A percentile compares a stretch with the other conserved stretches of the same genome.
These are phyloP conservation scores for Xanthorhoe designata DNA, from an alignment of 2,888 invertebrate species.

Conservation along the genomic window DNA sequence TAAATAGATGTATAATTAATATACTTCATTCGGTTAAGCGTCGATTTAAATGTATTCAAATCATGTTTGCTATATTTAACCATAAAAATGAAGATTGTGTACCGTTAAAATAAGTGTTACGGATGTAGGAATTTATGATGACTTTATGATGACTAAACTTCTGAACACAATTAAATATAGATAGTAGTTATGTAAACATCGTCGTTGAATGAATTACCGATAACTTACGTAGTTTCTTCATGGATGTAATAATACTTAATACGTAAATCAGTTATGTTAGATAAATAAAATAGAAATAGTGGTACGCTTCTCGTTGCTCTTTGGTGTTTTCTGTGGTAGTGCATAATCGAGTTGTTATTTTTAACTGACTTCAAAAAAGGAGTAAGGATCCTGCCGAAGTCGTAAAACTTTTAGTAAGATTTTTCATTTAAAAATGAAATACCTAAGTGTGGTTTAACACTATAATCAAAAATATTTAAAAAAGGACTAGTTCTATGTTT, in stretches of 20 bases:
- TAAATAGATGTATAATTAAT: slow-evolving; percentile 8
- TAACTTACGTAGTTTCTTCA: background rate
- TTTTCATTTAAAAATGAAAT: too few species aligned
- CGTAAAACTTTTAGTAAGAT: too few species aligned
- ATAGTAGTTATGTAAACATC: background rate
- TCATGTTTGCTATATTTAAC: slow-evolving; percentile 22
- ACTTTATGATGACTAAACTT: background rate
- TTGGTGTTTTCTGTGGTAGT: background rate
- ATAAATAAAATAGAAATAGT: slow-evolving; percentile 1
- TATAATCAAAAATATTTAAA: too few species aligned
- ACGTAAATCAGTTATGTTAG: background rate
- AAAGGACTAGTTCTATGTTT: too few species aligned
- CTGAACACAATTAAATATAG: background rate
- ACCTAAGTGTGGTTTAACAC: too few species aligned
- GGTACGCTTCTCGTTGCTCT: background rate
- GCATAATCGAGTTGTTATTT: too few species aligned
- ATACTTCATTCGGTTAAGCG: background rate
- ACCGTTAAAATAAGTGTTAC: background rate
- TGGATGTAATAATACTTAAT: background rate
- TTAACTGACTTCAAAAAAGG: too few species aligned
- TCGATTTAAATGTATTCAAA: slow-evolving; percentile 6
- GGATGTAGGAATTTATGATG: background rate
- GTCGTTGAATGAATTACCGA: background rate
- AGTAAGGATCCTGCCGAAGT: too few species aligned
- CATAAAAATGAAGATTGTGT: background rate